Conservation (phyloP, 2,888 invertebrate species). For the Hylaea fasciaria region DNA sequence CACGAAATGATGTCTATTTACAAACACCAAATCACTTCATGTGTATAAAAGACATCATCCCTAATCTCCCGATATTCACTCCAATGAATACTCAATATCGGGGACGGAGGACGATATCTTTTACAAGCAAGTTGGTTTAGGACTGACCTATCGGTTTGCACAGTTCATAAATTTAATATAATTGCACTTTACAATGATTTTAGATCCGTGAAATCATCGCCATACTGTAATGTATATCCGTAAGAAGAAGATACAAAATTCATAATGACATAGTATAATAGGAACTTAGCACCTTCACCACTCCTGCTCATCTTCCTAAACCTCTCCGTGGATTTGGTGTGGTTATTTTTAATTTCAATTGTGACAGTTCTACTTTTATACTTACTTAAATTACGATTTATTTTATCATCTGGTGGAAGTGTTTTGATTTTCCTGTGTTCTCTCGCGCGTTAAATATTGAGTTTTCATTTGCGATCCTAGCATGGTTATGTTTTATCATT, state of each 20-base stretch:
- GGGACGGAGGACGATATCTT: conserved; percentile 65
- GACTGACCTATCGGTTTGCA: conserved; percentile 72
- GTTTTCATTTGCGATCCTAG: conserved; percentile 78
- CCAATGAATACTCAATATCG: conserved; percentile 31
- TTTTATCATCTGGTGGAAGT: conserved; percentile 84
- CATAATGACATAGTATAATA: conserved; percentile 70
- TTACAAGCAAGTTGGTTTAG: conserved; percentile 69
- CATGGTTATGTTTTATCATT: conserved; percentile 77
- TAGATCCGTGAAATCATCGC: conserved; percentile 78
- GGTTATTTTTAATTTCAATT: conserved; percentile 80
- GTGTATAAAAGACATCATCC: conserved; percentile 73
- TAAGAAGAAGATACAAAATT: conserved; percentile 70
- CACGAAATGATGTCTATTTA: conserved; percentile 49
- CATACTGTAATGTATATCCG: conserved; percentile 70
- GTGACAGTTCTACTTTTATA: conserved; percentile 63
- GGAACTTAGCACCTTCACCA: conserved; percentile 79
- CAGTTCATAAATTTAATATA: conserved; percentile 74
- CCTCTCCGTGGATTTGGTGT: conserved; percentile 85
- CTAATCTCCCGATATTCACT: conserved; percentile 37
- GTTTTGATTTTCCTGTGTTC: conserved; percentile 85
- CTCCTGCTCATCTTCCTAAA: conserved; percentile 81
- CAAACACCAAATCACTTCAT: conserved; percentile 78
- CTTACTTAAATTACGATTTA: conserved; percentile 64
- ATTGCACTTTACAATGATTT: conserved; percentile 80
- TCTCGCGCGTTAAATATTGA: conserved; percentile 73